Evolutionary conservation across 2,113 vertebrate species (phyloP).

Genomic region (Pseudorectes ferrugineus): DNA sequence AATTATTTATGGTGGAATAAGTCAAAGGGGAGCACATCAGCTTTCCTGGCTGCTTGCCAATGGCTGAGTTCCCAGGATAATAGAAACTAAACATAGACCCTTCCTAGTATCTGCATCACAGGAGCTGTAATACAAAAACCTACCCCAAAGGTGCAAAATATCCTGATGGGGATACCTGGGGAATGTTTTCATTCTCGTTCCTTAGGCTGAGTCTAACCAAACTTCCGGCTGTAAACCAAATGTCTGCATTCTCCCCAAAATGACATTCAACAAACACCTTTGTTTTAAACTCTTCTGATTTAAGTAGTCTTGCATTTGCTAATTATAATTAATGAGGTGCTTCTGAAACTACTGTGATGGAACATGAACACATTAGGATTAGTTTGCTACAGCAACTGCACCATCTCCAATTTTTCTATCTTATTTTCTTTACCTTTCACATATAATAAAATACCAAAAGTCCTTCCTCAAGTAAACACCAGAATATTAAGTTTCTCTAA

Average conservation of each 20-base stretch:
- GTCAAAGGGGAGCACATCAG: not conserved
- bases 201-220: not conserved
- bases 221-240: not conserved
- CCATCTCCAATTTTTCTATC: not conserved
- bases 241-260: not conserved
- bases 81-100: not conserved
- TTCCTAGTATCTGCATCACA: not conserved
- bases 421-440: not conserved
- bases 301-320: conserved; percentile 26
- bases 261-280: not conserved
- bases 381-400: not conserved
- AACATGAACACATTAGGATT: not conserved
- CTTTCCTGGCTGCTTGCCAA: not conserved
- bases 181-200: not conserved
- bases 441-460: not conserved
- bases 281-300: not conserved
- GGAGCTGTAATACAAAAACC: not conserved
- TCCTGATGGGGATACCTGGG: not conserved
- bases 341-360: not conserved
- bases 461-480: not conserved
- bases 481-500: conserved; percentile 3
- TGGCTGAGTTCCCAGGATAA: not conserved
- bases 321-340: not conserved
- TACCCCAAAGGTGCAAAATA: not conserved
- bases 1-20: not conserved